Evolutionary conservation across 2,113 vertebrate species (phyloP).

Genomic region (Bubalus kerabau): DNA sequence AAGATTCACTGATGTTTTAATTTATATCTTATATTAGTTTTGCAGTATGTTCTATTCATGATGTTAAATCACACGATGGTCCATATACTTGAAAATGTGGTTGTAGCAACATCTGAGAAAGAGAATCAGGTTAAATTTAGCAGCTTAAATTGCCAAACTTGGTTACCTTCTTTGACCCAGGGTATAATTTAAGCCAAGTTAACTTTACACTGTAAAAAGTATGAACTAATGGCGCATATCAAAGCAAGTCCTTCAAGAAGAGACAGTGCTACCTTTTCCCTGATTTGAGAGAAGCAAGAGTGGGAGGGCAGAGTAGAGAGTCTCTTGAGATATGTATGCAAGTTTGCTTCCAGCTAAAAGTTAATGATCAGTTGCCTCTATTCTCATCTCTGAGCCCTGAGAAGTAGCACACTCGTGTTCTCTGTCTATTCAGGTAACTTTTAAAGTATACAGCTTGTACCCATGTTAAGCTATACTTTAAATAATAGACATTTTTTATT

Average conservation of each 20-base stretch:
- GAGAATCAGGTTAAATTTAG: conserved; percentile 19
- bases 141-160: not conserved
- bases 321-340: conserved; percentile 24
- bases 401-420: not conserved
- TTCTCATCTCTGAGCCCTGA: conserved; percentile 13
- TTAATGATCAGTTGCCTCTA: conserved; percentile 51
- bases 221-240: conserved; percentile 39
- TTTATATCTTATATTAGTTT: not conserved
- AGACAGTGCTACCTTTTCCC: conserved; percentile 40
- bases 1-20: not conserved
- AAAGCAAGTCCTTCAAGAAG: conserved; percentile 45
- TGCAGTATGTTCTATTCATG: not conserved
- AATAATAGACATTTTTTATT: not conserved
- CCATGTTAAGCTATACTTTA: not conserved
- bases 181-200: conserved; percentile 46
- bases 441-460: not conserved
- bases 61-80: not conserved
- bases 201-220: conserved; percentile 26
- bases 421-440: conserved; percentile 41
- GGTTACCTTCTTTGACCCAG: conserved; percentile 41
- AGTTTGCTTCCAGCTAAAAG: conserved; percentile 50
- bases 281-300: conserved; percentile 9
- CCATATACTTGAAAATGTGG: not conserved
- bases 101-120: not conserved
- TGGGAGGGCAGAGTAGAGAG: not conserved